Base-by-base conservation (phyloP, 2,888 invertebrate genomes). In the Andrena praecox region DNA sequence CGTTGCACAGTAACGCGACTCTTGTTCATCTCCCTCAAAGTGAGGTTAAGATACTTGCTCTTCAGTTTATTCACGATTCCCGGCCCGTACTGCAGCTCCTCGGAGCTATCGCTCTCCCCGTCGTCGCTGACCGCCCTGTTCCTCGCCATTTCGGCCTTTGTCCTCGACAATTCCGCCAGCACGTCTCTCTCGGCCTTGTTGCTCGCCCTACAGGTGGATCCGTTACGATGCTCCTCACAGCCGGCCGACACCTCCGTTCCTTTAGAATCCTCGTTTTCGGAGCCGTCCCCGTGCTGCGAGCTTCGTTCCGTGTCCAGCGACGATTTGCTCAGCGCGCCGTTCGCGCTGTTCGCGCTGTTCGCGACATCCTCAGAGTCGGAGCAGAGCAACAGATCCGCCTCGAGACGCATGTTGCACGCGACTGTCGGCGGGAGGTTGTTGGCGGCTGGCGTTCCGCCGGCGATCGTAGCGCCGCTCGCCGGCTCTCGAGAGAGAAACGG, bases 41-140 rank as follows among this genome's bases (percentile, higher is more conserved):
- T 97, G 86, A 98, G 95, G 93, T 97, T 97, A 85, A 98, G 95
- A 93, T 98, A 98, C 92, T 97, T 97, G 92, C 97, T 97, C 93
- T 97, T 96, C 87, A 98, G 95, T 90, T 97, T 97, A 92, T 97
- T 97, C 54, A 98, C 98, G 92, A 98, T 98, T 77, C 98, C 98
- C 70, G 98, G 98, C 0, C 98, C 98, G 95, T 98, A 98, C 92
- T 97, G 96, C 77, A 98, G 95, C 93, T 98, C 98, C 94, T 98
- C 98, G 87, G 95, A 95, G 71, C 95, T 95, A 92, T 96, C 96
- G 75, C 95, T 95, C 82, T 95, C 94, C 70, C 93, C 93, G 62
- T 94, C 94, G 52, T 88, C 88, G 63, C 56, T 68, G 5, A n/a
- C 60, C 24, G 42, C 20, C 12, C 86, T 80, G 64, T 80, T 85